Evolutionary conservation across 2,888 invertebrate species (phyloP).

Genomic region (Tetanocera ferruginea): DNA sequence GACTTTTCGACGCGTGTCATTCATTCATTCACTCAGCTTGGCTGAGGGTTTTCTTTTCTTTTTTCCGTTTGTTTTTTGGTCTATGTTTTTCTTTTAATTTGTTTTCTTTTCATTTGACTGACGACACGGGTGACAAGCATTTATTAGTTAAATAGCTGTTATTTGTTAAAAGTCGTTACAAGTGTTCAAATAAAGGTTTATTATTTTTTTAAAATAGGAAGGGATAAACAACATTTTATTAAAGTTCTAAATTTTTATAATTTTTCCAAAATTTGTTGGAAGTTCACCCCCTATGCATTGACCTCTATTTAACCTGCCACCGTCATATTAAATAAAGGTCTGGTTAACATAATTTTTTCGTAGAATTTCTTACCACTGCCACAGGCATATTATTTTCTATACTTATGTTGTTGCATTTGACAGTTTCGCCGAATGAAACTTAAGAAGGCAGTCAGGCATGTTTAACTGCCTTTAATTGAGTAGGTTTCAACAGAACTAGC

Average conservation of each 20-base stretch:
- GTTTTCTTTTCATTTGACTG: neutral
- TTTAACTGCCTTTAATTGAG: no score
- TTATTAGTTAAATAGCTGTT: neutral
- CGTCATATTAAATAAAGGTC: neutral
- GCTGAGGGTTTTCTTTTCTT: neutral
- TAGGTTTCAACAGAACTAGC: no score
- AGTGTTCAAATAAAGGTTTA: neutral
- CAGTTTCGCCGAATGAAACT: neutral
- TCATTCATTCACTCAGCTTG: neutral
- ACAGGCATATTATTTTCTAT: neutral
- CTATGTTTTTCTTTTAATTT: neutral
- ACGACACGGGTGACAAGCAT: neutral
- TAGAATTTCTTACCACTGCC: neutral
- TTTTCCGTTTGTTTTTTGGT: neutral
- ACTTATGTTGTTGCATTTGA: neutral
- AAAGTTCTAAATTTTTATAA: no score
- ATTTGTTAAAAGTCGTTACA: neutral
- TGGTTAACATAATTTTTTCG: neutral
- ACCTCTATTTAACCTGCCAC: conserved; percentile 13
- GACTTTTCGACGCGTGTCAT: conserved; percentile 30
- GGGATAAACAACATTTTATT: neutral
- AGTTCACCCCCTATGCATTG: neutral
- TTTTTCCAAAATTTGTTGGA: neutral
- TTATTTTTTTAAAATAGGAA: neutral
- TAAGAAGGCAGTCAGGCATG: no score